Conservation (phyloP, 2,888 invertebrate species). For the Calameuta pallipes region DNA sequence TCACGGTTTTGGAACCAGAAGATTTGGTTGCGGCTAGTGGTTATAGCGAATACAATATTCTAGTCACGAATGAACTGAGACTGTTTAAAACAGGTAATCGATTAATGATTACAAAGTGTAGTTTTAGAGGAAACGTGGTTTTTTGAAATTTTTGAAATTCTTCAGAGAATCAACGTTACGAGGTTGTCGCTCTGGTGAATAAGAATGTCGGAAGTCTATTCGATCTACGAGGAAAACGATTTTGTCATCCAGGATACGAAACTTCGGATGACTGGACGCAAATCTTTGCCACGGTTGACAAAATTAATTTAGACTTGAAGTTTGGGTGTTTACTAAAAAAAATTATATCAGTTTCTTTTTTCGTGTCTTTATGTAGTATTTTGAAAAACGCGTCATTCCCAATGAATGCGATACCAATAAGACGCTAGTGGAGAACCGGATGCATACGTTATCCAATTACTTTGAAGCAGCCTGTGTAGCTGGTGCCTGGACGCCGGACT, state of each 20-base stretch:
- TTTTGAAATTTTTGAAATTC: not conserved
- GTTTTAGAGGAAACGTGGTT: conserved; percentile 26
- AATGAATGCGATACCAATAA: conserved; percentile 77
- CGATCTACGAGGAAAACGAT: conserved; percentile 75
- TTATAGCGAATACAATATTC: conserved; percentile 75
- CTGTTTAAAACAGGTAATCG: conserved; percentile 68
- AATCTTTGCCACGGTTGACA: conserved; percentile 69
- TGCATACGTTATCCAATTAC: conserved; percentile 78
- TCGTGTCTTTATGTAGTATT: conserved; percentile 70
- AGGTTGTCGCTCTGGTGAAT: conserved; percentile 76
- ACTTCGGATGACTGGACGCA: conserved; percentile 80
- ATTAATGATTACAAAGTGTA: not conserved
- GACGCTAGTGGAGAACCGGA: conserved; percentile 80
- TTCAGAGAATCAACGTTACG: conserved; percentile 64
- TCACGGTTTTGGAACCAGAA: conserved; percentile 86
- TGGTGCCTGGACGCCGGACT: conserved; percentile 84
- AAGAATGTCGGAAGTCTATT: conserved; percentile 72
- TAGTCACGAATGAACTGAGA: conserved; percentile 78
- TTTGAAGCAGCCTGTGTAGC: conserved; percentile 88
- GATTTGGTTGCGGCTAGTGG: conserved; percentile 80
- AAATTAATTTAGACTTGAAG: not conserved
- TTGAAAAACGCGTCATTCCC: conserved; percentile 79
- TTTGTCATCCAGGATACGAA: conserved; percentile 87
- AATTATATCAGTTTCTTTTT: not conserved
- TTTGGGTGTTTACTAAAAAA: not conserved